Evolutionary conservation across 1,140 invertebrate genomes (phyloP).

Genomic region (Leptopilina boulardi): DNA sequence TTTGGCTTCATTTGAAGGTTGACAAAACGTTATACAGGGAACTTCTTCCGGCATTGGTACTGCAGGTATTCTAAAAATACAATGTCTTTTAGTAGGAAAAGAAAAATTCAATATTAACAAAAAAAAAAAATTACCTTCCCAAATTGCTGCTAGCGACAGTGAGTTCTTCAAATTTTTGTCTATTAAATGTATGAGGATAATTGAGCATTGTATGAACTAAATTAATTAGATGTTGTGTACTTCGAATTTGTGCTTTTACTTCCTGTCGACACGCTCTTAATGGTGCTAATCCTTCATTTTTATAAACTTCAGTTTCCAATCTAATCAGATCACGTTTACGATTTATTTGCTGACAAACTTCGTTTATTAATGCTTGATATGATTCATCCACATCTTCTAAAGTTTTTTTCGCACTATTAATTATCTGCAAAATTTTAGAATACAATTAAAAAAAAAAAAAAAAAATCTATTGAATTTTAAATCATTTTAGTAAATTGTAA

Average conservation of each 20-base stretch:
- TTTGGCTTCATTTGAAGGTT: constrained; percentile 38
- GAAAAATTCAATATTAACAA: neutral
- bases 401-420: constrained; percentile 47
- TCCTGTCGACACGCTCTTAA: constrained; percentile 57
- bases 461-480: too few species aligned
- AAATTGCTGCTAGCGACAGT: constrained; percentile 45
- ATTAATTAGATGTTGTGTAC: constrained; percentile 44
- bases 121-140: constrained; percentile 42
- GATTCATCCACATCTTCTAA: constrained; percentile 52
- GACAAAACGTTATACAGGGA: constrained; percentile 49
- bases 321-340: constrained; percentile 54
- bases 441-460: too few species aligned
- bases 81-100: constrained; percentile 11
- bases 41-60: constrained; percentile 53
- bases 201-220: constrained; percentile 44
- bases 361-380: constrained; percentile 53
- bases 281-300: constrained; percentile 54
- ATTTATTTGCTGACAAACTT: constrained; percentile 53
- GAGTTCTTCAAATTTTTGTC: constrained; percentile 41
- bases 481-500: too few species aligned
- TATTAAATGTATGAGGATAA: constrained; percentile 37
- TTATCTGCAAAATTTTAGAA: constrained; percentile 50
- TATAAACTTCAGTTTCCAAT: constrained; percentile 56
- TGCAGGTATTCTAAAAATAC: constrained; percentile 51
- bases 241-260: constrained; percentile 52